These are phyloP conservation scores for Geococcyx californianus DNA, from an alignment of 2,113 vertebrate species.

Conservation along the genomic window DNA sequence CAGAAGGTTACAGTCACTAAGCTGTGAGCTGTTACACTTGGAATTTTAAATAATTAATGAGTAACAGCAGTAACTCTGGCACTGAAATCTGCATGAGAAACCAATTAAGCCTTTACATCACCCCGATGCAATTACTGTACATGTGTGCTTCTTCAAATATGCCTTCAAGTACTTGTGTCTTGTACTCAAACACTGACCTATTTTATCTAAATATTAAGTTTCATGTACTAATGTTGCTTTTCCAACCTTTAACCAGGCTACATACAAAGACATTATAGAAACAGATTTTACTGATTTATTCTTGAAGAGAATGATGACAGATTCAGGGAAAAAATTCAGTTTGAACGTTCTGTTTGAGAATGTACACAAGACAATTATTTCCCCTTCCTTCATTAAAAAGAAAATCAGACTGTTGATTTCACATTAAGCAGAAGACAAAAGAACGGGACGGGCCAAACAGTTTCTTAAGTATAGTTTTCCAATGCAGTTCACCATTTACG, in stretches of 20 bases:
- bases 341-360: background rate
- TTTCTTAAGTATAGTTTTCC: background rate
- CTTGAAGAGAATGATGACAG: background rate
- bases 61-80: background rate
- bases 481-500: background rate
- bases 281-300: background rate
- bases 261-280: background rate
- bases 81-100: background rate
- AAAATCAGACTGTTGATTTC: background rate
- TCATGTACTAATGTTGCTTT: background rate
- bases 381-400: background rate
- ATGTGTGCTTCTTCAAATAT: background rate
- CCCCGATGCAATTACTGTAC: background rate
- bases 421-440: background rate
- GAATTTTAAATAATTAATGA: constrained; percentile 30
- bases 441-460: background rate
- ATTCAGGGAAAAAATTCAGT: background rate
- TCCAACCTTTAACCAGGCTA: background rate
- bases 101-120: background rate
- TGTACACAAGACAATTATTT: background rate
- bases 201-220: constrained; percentile 2
- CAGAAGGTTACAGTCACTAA: background rate
- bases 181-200: background rate
- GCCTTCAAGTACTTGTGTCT: background rate
- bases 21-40: background rate